Percentiles rank a stretch among this genome's conserved stretches.
phyloP scores from a whole-genome alignment of 2,113 vertebrate genomes.

The Pteruthius melanotis region DNA sequence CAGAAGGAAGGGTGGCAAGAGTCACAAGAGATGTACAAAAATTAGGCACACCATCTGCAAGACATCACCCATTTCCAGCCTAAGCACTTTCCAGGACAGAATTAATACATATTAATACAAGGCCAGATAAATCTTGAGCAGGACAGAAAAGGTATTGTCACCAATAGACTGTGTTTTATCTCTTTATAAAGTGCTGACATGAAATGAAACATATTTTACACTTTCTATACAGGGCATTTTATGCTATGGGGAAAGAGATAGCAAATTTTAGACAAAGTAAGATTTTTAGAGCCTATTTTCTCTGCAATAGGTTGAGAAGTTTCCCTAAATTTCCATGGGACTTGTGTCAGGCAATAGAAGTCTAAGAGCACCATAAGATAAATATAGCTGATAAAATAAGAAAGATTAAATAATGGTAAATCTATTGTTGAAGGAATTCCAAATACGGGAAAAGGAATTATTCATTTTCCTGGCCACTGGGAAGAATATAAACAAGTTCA shows the following conservation, averaged over 20 bases:
- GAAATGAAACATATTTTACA: not conserved
- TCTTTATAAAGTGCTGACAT: not conserved
- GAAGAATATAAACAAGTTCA: conserved; percentile 27
- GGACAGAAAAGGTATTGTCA: not conserved
- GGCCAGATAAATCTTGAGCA: not conserved
- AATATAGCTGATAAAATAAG: not conserved
- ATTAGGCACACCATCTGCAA: not conserved
- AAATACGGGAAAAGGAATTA: not conserved
- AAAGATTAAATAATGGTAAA: not conserved
- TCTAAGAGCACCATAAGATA: not conserved
- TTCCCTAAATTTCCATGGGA: not conserved
- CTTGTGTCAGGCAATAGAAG: not conserved
- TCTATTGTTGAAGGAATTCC: not conserved
- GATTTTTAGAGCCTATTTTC: not conserved
- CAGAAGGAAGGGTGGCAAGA: not conserved
- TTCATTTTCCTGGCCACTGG: conserved; percentile 3
- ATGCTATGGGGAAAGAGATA: not conserved
- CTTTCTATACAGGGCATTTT: not conserved
- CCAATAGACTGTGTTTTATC: not conserved
- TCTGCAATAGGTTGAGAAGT: not conserved
- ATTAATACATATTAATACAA: not conserved
- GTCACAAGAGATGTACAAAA: not conserved
- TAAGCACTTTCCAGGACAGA: not conserved
- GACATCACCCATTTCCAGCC: not conserved
- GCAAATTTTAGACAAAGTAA: not conserved